phyloP scores from a whole-genome alignment of 2,113 vertebrate species.

The Rhagologus leucostigma region DNA sequence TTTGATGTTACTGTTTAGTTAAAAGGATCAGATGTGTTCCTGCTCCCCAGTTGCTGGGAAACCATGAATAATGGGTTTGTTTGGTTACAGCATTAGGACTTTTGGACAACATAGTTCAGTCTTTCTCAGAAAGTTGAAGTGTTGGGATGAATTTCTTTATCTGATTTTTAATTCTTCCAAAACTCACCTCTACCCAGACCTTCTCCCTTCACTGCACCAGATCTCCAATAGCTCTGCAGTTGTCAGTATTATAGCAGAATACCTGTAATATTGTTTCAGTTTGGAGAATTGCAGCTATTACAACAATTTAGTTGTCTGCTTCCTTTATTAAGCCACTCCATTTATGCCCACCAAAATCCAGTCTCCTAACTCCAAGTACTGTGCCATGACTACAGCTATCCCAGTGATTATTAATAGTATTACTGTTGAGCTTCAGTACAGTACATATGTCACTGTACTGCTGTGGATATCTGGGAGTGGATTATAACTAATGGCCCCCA shows the following conservation, averaged over 20 bases:
- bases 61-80: neutral
- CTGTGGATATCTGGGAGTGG: neutral
- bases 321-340: neutral
- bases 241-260: neutral
- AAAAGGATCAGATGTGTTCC: neutral
- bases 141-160: neutral
- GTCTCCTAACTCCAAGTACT: neutral
- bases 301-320: neutral
- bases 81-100: neutral
- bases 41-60: neutral
- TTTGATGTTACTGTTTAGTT: neutral
- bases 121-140: neutral
- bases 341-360: neutral
- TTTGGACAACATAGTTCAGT: neutral
- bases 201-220: neutral
- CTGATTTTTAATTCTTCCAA: neutral
- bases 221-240: neutral
- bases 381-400: neutral
- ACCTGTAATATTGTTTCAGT: neutral
- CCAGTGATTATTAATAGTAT: neutral
- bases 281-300: neutral
- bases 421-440: neutral
- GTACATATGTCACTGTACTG: neutral
- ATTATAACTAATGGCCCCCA: neutral
- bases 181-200: neutral